These are phyloP conservation scores for Dasyurus viverrinus DNA, from an alignment of 2,113 vertebrate genomes.

Conservation along the genomic window DNA sequence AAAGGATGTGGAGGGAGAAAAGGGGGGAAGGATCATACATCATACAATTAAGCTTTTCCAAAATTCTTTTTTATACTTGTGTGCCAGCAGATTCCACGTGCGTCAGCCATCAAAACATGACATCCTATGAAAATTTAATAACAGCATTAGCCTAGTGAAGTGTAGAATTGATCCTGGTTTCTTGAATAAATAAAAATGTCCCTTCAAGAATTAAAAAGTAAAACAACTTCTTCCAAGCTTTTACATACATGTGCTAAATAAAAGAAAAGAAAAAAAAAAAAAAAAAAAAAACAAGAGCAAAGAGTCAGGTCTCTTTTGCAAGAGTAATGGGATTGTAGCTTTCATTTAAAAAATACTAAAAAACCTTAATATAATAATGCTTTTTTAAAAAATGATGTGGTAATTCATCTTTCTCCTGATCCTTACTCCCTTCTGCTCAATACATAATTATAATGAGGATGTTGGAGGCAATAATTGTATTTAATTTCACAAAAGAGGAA, in stretches of 20 bases:
- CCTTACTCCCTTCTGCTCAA: neutral
- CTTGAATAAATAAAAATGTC: constrained; percentile 18
- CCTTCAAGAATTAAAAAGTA: neutral
- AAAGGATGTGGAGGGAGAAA: neutral
- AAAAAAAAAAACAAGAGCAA: constrained; percentile 22
- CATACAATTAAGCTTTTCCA: constrained; percentile 43
- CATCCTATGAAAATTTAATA: constrained; percentile 49
- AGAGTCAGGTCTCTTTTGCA: neutral
- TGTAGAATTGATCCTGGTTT: constrained; percentile 22
- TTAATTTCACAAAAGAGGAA: constrained; percentile 56
- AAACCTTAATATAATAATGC: neutral
- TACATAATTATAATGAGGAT: neutral
- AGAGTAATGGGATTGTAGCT: neutral
- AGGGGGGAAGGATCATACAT: neutral
- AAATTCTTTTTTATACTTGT: constrained; percentile 46
- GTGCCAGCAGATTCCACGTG: constrained; percentile 42
- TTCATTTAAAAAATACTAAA: neutral
- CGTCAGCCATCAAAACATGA: constrained; percentile 27
- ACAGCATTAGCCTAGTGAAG: constrained; percentile 18
- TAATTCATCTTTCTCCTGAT: neutral
- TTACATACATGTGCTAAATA: neutral
- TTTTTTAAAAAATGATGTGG: neutral
- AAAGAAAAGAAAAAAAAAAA: constrained; percentile 34
- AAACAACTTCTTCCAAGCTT: constrained; percentile 34
- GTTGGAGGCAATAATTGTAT: constrained; percentile 48